Percentiles rank a stretch among this genome's conserved stretches.
Evolutionary conservation across 1,140 invertebrate species (phyloP).

Genomic region (Lethrus apterus): DNA sequence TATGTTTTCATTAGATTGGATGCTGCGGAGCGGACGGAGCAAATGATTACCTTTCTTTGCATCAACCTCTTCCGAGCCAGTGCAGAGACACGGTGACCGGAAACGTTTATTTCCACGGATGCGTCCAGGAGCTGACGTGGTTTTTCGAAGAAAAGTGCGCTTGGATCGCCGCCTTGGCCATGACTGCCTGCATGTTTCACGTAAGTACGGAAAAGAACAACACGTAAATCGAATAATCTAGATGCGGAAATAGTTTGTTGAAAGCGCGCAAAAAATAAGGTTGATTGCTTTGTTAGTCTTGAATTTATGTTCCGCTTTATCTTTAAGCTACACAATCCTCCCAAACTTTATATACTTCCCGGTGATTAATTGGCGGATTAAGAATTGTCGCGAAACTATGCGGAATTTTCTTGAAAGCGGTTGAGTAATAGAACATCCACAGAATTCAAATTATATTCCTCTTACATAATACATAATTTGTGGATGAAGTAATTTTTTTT

Average conservation of each 20-base stretch:
- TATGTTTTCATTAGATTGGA: slow-evolving; percentile 54
- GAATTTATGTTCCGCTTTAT: slow-evolving; percentile 32
- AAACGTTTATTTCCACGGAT: slow-evolving; percentile 80
- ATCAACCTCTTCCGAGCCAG: slow-evolving; percentile 69
- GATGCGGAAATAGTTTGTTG: too few relatives aligned
- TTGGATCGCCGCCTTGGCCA: slow-evolving; percentile 73
- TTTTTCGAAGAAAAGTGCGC: slow-evolving; percentile 73
- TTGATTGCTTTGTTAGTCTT: slow-evolving; percentile 29
- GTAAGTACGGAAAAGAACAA: slow-evolving; percentile 46
- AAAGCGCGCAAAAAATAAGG: too few relatives aligned
- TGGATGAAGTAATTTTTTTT: slow-evolving; percentile 1
- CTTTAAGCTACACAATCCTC: slow-evolving; percentile 28
- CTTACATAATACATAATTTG: not conserved
- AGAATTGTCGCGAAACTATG: slow-evolving; percentile 28
- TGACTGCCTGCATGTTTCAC: slow-evolving; percentile 63
- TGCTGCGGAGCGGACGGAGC: slow-evolving; percentile 80
- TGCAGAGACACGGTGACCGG: slow-evolving; percentile 81
- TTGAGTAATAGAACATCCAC: too few relatives aligned
- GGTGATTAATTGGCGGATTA: slow-evolving; percentile 34
- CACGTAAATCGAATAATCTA: too few relatives aligned
- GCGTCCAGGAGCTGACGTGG: slow-evolving; percentile 77
- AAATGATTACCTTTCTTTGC: slow-evolving; percentile 65
- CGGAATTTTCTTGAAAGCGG: slow-evolving; percentile 19
- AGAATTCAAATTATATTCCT: slow-evolving; percentile 22
- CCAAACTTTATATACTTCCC: slow-evolving; percentile 28